These are phyloP conservation scores for Nansenia antarctica DNA, from an alignment of 2,113 vertebrate genomes.

Conservation along the genomic window DNA sequence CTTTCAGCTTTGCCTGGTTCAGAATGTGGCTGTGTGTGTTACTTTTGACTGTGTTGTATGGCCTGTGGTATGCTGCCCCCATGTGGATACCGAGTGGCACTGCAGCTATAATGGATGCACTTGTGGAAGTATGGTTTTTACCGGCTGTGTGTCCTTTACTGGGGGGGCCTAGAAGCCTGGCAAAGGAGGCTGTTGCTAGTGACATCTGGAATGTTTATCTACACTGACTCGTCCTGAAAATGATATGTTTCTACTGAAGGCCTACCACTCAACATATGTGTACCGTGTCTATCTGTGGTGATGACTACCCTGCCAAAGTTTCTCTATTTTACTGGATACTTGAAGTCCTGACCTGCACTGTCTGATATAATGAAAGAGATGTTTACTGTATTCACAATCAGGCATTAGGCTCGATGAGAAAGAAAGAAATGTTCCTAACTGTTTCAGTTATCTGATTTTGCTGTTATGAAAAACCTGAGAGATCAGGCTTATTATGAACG, in stretches of 20 bases:
- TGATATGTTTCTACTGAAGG: not conserved
- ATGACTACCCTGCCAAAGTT: not conserved
- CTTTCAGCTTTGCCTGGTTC: not conserved
- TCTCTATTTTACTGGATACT: not conserved
- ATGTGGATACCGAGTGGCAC: constrained; percentile 38
- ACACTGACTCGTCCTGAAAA: not conserved
- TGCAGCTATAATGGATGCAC: constrained; percentile 17
- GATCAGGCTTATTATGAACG: too few species aligned
- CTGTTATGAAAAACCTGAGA: too few species aligned
- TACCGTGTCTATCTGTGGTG: too few species aligned
- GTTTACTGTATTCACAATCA: too few species aligned
- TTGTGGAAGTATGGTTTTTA: not conserved
- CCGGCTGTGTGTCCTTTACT: not conserved
- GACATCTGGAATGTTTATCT: not conserved
- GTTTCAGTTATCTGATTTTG: too few species aligned
- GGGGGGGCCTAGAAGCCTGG: not conserved
- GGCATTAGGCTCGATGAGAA: too few species aligned
- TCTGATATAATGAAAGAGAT: too few species aligned
- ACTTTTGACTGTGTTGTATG: too few species aligned
- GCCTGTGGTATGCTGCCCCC: constrained; percentile 43
- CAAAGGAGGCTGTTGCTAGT: not conserved
- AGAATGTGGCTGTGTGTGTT: too few species aligned
- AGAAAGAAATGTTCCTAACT: too few species aligned
- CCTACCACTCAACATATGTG: too few species aligned
- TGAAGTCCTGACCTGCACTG: too few species aligned